Percentiles rank a stretch among this genome's conserved stretches.
Conservation (phyloP, 2,113 vertebrate genomes). For the Paracanthobrama guichenoti region DNA sequence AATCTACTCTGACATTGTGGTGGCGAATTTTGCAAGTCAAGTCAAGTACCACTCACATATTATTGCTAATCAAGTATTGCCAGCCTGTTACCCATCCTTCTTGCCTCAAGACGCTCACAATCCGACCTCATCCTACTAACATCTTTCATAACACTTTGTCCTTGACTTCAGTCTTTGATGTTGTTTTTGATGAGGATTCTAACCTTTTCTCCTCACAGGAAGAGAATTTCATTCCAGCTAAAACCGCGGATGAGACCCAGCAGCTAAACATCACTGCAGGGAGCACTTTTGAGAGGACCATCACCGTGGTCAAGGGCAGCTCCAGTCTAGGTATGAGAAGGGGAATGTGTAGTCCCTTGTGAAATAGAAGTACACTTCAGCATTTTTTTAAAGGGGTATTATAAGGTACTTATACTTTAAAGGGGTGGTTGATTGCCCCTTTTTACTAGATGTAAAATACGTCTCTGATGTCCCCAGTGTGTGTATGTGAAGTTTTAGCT, state of each 20-base stretch:
- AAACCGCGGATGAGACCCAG: constrained; percentile 58
- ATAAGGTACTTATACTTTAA: neutral
- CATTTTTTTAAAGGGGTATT: neutral
- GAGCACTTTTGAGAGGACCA: constrained; percentile 85
- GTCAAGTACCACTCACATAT: neutral
- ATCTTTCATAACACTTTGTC: constrained; percentile 32
- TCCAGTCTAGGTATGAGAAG: constrained; percentile 88
- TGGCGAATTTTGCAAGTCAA: neutral
- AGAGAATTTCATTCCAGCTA: constrained; percentile 63
- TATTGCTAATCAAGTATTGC: neutral
- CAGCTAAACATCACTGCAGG: constrained; percentile 52
- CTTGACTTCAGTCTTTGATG: constrained; percentile 36
- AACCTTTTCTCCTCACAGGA: constrained; percentile 71
- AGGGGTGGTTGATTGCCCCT: too few species aligned
- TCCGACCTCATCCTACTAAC: neutral
- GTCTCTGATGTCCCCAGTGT: too few species aligned
- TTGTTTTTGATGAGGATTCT: constrained; percentile 25
- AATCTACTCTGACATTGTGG: neutral
- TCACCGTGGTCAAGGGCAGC: constrained; percentile 94
- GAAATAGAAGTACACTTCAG: neutral
- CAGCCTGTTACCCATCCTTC: neutral
- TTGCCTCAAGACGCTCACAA: neutral
- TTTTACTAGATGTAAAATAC: too few species aligned
- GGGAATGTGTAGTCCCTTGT: neutral
- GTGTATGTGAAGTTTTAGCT: too few species aligned